Evolutionary conservation across 2,797 vertebrate genomes (phyloP).

Genomic region (Hirundo rustica): DNA sequence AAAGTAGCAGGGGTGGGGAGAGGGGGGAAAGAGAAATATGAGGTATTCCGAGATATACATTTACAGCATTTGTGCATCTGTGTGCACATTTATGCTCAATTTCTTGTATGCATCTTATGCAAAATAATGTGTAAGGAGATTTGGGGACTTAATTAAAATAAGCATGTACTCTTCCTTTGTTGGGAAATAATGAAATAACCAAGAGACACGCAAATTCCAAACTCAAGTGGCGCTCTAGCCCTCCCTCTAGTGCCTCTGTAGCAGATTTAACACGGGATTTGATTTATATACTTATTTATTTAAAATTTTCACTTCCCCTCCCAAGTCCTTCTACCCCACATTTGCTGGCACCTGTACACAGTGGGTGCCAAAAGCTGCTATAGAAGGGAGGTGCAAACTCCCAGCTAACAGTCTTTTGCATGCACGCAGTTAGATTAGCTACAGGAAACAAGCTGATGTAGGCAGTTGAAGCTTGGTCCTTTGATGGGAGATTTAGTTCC

Average conservation of each 20-base stretch:
- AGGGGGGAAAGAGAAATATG: background rate
- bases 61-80: background rate
- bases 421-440: background rate
- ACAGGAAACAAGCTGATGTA: background rate
- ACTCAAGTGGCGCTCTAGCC: background rate
- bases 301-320: background rate
- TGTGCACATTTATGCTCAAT: background rate
- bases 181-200: background rate
- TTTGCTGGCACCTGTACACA: background rate
- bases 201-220: background rate
- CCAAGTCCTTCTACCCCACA: background rate
- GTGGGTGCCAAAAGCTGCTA: background rate
- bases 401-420: background rate
- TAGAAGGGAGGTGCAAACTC: background rate
- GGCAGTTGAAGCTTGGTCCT: background rate
- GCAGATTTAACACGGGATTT: background rate
- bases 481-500: background rate
- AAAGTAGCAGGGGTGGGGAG: background rate
- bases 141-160: background rate
- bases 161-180: fast-evolving
- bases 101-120: background rate
- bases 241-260: background rate
- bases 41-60: background rate
- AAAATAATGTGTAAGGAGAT: background rate
- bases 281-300: too few relatives aligned